Evolutionary conservation across 2,113 vertebrate genomes (phyloP).

Genomic region (Sminthopsis crassicaudata): DNA sequence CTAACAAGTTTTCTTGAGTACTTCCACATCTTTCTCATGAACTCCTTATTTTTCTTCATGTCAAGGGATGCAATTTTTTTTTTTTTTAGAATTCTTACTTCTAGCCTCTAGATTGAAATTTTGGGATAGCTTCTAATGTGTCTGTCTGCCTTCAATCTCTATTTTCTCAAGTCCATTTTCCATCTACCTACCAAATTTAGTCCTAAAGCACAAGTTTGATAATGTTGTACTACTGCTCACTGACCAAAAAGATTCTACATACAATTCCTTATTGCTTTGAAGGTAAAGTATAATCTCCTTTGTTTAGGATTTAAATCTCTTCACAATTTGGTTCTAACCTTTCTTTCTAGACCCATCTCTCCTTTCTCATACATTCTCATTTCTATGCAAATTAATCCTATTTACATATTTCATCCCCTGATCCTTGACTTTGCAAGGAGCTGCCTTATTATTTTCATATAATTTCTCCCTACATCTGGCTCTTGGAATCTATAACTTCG

Average conservation of each 20-base stretch:
- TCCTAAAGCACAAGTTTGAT: neutral
- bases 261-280: neutral
- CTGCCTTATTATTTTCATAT: neutral
- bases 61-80: neutral
- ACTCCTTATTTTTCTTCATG: neutral
- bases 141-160: neutral
- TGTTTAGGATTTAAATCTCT: neutral
- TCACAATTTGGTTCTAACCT: neutral
- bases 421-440: neutral
- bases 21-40: neutral
- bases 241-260: neutral
- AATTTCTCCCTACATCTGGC: neutral
- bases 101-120: neutral
- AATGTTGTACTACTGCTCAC: neutral
- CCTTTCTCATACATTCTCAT: neutral
- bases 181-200: neutral
- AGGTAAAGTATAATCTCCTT: neutral
- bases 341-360: neutral
- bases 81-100: neutral
- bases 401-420: neutral
- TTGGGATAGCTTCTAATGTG: neutral
- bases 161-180: neutral
- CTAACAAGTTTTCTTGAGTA: neutral
- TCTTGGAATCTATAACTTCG: no score
- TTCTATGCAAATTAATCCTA: neutral